A percentile compares a stretch with the other conserved stretches of the same genome.
phyloP scores from a whole-genome alignment of 2,797 vertebrate genomes.

The Amazonetta brasiliensis region DNA sequence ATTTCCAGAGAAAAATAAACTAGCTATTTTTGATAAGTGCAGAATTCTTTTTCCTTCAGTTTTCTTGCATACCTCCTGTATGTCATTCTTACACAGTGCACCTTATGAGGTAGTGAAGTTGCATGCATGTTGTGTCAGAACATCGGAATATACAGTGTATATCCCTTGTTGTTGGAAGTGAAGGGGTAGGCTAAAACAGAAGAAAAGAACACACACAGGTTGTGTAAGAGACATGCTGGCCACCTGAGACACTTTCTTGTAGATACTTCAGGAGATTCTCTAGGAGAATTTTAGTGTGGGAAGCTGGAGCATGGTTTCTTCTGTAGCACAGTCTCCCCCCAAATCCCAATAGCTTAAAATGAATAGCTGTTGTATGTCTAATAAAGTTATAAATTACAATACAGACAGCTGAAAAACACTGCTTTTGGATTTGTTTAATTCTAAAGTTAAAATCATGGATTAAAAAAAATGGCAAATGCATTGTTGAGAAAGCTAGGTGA shows the following conservation, averaged over 20 bases:
- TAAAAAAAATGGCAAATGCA: not conserved
- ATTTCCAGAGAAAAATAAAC: not conserved
- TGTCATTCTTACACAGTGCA: not conserved
- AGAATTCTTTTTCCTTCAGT: not conserved
- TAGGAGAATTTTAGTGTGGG: not conserved
- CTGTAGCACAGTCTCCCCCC: not conserved
- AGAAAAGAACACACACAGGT: not conserved
- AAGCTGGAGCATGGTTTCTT: not conserved
- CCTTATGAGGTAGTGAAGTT: not conserved
- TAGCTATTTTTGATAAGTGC: not conserved
- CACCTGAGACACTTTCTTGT: not conserved
- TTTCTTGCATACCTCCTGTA: not conserved
- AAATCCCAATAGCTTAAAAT: not conserved
- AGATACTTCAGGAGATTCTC: not conserved
- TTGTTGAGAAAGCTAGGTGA: not conserved
- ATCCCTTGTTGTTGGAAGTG: not conserved
- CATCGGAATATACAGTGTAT: accelerated
- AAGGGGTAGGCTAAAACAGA: not conserved
- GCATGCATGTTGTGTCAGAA: not conserved
- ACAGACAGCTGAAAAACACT: not conserved
- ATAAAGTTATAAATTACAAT: not conserved
- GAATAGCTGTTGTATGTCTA: not conserved
- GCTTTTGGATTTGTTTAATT: not conserved
- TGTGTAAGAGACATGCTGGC: not conserved
- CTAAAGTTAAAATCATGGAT: not conserved